Percentiles rank a stretch among this genome's conserved stretches.
These are phyloP conservation scores for Clamator glandarius DNA, from an alignment of 2,797 vertebrate genomes.

Conservation along the genomic window DNA sequence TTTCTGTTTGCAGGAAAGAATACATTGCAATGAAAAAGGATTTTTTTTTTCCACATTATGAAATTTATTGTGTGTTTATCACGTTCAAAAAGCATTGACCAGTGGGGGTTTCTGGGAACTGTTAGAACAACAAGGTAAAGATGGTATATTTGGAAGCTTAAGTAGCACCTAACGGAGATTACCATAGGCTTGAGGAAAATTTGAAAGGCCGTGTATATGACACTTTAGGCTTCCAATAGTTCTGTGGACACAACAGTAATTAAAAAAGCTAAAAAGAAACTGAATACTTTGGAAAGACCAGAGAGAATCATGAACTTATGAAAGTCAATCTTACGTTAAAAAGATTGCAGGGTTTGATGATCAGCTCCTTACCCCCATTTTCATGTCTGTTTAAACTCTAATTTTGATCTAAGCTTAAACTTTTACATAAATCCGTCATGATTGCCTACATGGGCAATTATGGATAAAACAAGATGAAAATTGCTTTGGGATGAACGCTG, in stretches of 20 bases:
- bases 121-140: conserved; percentile 55
- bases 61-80: conserved; percentile 80
- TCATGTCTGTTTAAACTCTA: neutral
- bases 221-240: neutral
- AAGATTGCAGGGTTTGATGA: conserved; percentile 5
- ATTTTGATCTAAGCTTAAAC: conserved; percentile 18
- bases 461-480: conserved; percentile 34
- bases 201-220: neutral
- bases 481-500: conserved; percentile 37
- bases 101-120: conserved; percentile 1
- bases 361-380: conserved; percentile 49
- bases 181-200: neutral
- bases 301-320: neutral
- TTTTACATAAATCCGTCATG: neutral
- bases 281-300: conserved; percentile 17
- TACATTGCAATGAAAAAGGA: conserved; percentile 68
- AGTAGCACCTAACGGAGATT: neutral
- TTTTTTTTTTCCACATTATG: neutral
- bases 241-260: neutral
- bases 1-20: conserved; percentile 89
- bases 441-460: conserved; percentile 37
- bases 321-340: neutral
- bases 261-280: neutral
- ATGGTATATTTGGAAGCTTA: conserved; percentile 39
- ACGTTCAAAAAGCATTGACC: conserved; percentile 83